These are phyloP conservation scores for Idaea biselata DNA, from an alignment of 2,888 invertebrate species.

Conservation along the genomic window DNA sequence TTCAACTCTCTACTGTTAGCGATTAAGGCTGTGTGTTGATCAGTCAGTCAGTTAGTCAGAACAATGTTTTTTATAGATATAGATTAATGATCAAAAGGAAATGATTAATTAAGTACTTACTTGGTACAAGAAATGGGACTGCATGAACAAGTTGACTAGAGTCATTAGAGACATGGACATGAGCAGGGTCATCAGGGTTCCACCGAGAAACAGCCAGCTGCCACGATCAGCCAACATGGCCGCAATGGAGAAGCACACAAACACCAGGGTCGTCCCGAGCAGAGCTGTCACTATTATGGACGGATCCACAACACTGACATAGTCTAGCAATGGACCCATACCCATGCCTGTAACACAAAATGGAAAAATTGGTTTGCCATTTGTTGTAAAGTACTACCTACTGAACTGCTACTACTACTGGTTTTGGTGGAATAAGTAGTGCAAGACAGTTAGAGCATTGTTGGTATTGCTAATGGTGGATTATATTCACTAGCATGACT, in stretches of 20 bases:
- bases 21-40: no score
- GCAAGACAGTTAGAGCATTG: no score
- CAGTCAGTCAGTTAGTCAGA: no score
- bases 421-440: no score
- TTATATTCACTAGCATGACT: no score
- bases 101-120: conserved; percentile 64
- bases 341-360: conserved; percentile 85
- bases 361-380: neutral
- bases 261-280: conserved; percentile 91
- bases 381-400: neutral
- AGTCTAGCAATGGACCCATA: conserved; percentile 91
- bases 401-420: no score
- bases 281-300: conserved; percentile 94
- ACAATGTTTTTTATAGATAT: no score
- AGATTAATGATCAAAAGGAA: neutral
- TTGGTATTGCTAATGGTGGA: no score
- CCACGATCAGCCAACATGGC: conserved; percentile 93
- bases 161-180: conserved; percentile 89
- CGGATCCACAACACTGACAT: conserved; percentile 90
- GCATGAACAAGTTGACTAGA: conserved; percentile 92
- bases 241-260: conserved; percentile 94
- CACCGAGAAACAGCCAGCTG: conserved; percentile 94
- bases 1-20: no score
- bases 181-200: conserved; percentile 90
- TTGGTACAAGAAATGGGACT: conserved; percentile 89